phyloP scores from a whole-genome alignment of 2,113 vertebrate genomes.

The Vidua chalybeata region DNA sequence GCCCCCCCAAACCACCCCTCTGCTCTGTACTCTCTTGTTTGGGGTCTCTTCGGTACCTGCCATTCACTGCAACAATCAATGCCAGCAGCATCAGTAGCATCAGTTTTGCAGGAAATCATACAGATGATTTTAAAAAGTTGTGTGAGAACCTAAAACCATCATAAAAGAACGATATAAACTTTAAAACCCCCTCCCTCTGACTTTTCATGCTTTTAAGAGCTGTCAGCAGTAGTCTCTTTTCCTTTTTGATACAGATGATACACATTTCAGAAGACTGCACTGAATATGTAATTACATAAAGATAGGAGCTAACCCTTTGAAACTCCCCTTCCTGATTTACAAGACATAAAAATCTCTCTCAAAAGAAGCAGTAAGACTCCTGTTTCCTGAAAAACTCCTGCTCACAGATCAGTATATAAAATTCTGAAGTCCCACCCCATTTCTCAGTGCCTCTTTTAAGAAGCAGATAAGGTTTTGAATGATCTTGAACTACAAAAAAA shows the following conservation, averaged over 20 bases:
- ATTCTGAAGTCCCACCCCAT: background rate
- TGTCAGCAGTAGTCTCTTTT: background rate
- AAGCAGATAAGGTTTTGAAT: background rate
- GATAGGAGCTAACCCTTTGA: slow-evolving; percentile 10
- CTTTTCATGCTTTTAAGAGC: background rate
- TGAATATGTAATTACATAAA: slow-evolving; percentile 10
- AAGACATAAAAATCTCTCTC: background rate
- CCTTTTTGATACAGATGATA: background rate
- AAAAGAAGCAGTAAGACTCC: background rate
- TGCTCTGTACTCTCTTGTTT: background rate
- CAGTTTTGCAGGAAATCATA: background rate
- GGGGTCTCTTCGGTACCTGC: background rate
- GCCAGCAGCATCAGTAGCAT: background rate
- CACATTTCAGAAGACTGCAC: background rate
- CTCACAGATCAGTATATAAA: background rate
- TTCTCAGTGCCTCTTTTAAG: background rate
- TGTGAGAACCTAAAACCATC: background rate
- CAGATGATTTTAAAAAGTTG: background rate
- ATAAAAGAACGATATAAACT: background rate
- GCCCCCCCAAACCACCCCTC: rapidly evolving
- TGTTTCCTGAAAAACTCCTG: background rate
- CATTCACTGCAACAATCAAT: background rate
- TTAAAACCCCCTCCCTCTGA: background rate
- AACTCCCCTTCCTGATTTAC: background rate
- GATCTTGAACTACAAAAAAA: background rate